These are phyloP conservation scores for Triplophysa tibetana DNA, from an alignment of 2,113 vertebrate genomes.

Conservation along the genomic window DNA sequence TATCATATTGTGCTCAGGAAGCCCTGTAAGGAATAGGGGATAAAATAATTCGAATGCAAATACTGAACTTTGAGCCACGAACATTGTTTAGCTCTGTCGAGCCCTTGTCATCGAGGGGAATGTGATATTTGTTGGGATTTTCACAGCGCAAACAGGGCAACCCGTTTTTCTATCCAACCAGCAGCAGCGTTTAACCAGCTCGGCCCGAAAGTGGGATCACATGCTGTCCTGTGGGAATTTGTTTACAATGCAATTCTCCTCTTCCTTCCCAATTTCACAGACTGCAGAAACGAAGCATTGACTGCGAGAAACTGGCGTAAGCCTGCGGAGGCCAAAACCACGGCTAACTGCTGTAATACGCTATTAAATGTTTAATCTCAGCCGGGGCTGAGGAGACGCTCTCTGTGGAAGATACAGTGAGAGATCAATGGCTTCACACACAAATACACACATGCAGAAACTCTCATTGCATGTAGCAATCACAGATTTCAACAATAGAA, in stretches of 20 bases:
- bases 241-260: constrained; percentile 49
- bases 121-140: constrained; percentile 45
- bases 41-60: constrained; percentile 62
- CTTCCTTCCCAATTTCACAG: constrained; percentile 48
- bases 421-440: constrained; percentile 49
- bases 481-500: constrained; percentile 7
- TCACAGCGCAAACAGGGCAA: constrained; percentile 43
- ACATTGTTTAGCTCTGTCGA: constrained; percentile 52
- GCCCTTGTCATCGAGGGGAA: constrained; percentile 44
- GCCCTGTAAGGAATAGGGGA: constrained; percentile 72
- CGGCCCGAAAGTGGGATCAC: constrained; percentile 39
- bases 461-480: constrained; percentile 52
- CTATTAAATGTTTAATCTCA: constrained; percentile 54
- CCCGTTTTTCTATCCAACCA: constrained; percentile 34
- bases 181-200: constrained; percentile 38
- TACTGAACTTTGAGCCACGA: constrained; percentile 56
- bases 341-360: constrained; percentile 46
- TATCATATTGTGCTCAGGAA: constrained; percentile 79
- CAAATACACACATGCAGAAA: constrained; percentile 49
- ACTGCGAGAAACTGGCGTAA: constrained; percentile 42
- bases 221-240: constrained; percentile 46
- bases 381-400: constrained; percentile 39
- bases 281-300: constrained; percentile 31
- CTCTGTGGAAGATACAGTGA: constrained; percentile 36
- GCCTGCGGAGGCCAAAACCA: constrained; percentile 42